Evolutionary conservation across 2,113 vertebrate species (phyloP).

Genomic region (Calyptomena viridis): DNA sequence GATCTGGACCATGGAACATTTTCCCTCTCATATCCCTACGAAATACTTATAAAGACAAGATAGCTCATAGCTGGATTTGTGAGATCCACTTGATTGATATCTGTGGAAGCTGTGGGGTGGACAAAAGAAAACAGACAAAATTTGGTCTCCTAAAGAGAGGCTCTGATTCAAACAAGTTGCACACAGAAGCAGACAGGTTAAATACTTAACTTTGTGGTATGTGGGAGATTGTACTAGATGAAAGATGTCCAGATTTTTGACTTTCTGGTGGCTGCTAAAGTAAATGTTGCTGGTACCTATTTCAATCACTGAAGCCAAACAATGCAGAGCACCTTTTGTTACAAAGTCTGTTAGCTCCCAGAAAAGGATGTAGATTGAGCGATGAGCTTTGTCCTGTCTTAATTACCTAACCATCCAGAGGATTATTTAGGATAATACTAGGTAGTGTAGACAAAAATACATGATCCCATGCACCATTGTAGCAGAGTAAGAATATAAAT

Average conservation of each 20-base stretch:
- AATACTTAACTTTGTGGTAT: neutral
- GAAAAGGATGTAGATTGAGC: neutral
- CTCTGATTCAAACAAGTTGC: neutral
- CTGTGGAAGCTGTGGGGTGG: neutral
- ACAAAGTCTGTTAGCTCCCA: neutral
- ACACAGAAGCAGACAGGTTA: neutral
- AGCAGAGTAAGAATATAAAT: neutral
- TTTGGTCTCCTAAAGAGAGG: neutral
- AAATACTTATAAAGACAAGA: neutral
- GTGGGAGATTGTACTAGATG: neutral
- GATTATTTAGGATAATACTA: neutral
- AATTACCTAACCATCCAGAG: neutral
- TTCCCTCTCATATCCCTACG: neutral
- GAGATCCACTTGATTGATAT: neutral
- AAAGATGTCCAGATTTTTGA: neutral
- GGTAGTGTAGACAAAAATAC: neutral
- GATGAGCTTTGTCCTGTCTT: neutral
- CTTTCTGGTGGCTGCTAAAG: neutral
- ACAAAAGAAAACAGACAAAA: neutral
- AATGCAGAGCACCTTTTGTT: fast-evolving
- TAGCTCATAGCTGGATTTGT: neutral
- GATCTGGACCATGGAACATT: neutral
- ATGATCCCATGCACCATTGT: neutral
- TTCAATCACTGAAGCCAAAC: neutral
- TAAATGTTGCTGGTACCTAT: neutral